phyloP scores from a whole-genome alignment of 2,888 invertebrate species.

The Nomada fucata region DNA sequence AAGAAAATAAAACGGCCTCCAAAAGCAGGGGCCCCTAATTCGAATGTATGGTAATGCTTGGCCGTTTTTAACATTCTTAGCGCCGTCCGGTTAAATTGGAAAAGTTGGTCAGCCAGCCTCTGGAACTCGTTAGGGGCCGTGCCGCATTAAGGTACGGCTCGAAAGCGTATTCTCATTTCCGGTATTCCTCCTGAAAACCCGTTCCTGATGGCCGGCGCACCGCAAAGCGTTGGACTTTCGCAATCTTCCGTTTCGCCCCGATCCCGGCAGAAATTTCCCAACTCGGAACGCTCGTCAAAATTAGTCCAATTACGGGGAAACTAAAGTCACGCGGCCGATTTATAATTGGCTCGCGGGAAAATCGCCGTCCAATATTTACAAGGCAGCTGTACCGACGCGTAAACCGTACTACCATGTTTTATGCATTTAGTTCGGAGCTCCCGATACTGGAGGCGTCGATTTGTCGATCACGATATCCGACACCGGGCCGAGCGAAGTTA shows the following conservation, averaged over 20 bases:
- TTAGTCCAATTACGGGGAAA: not conserved
- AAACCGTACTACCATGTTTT: too few relatives aligned
- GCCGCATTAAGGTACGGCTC: slow-evolving; percentile 25
- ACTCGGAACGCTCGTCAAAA: not conserved
- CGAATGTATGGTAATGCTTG: slow-evolving; percentile 57
- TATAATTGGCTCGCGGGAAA: too few relatives aligned
- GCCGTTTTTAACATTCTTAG: slow-evolving; percentile 56
- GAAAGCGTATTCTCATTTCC: slow-evolving; percentile 45
- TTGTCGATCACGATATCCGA: too few relatives aligned
- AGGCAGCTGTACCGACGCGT: too few relatives aligned
- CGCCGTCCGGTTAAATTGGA: slow-evolving; percentile 63
- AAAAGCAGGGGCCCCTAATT: not conserved
- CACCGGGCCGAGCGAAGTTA: too few relatives aligned
- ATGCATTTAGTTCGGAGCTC: too few relatives aligned
- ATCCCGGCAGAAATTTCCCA: slow-evolving; percentile 5
- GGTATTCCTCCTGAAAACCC: slow-evolving; percentile 15
- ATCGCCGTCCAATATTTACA: too few relatives aligned
- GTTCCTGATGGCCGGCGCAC: not conserved
- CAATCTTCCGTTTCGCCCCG: slow-evolving; percentile 2
- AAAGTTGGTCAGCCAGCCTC: slow-evolving; percentile 65
- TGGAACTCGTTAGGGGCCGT: slow-evolving; percentile 58
- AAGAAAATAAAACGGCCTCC: not conserved
- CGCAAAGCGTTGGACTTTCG: not conserved
- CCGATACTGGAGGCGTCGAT: too few relatives aligned
- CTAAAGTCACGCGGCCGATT: too few relatives aligned